Conservation (phyloP, 1,140 invertebrate species). For the Oppia nitens region DNA sequence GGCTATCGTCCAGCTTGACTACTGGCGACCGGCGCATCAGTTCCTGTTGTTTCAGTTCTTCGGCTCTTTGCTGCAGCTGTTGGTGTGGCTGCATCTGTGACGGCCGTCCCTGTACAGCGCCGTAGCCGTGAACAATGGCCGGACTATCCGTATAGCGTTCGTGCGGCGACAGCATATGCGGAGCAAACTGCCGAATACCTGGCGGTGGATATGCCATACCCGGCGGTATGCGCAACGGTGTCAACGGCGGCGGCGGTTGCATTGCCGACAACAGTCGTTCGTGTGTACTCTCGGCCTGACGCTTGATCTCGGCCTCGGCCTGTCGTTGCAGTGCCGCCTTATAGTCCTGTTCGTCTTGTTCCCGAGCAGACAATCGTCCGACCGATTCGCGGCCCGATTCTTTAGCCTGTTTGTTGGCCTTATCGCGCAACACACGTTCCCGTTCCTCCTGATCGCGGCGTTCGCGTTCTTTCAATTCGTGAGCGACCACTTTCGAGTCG, state of each 20-base stretch:
- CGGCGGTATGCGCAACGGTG: neutral
- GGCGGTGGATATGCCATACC: constrained; percentile 3
- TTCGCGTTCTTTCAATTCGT: constrained; percentile 15
- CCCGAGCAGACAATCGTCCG: neutral
- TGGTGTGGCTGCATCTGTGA: neutral
- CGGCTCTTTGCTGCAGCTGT: neutral
- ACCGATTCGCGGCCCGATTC: neutral
- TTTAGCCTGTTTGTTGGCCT: neutral
- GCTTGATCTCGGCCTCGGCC: neutral
- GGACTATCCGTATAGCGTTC: constrained; percentile 56
- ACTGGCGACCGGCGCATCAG: neutral
- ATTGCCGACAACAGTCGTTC: neutral
- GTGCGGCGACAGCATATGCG: constrained; percentile 29
- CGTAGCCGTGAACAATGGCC: constrained; percentile 39
- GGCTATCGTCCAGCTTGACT: neutral
- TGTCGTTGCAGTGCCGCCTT: neutral
- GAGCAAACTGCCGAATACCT: constrained; percentile 19
- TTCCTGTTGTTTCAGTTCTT: neutral
- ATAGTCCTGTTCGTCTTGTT: neutral
- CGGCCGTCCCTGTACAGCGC: constrained; percentile 17
- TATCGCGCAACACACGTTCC: constrained; percentile 15
- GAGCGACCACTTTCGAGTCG: neutral
- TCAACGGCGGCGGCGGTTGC: constrained; percentile 12
- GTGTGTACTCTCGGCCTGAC: neutral
- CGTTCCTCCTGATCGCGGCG: constrained; percentile 1